Conservation (phyloP, 2,888 invertebrate species). For the Protophormia terraenovae region DNA sequence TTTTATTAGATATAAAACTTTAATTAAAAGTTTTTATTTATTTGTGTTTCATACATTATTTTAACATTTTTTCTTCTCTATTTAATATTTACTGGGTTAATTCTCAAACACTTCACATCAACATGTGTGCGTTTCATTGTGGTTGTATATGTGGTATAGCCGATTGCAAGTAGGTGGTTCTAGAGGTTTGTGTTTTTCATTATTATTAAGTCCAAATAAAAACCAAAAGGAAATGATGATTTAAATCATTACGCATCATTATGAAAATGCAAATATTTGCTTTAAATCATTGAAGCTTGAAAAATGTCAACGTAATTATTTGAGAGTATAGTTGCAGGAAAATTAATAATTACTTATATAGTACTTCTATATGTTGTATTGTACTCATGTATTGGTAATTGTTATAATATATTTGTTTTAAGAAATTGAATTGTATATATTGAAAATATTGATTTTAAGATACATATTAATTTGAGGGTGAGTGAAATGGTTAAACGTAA, state of each 20-base stretch:
- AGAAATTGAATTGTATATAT: too few relatives aligned
- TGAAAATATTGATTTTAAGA: too few relatives aligned
- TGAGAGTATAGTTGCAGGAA: too few relatives aligned
- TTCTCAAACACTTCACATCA: background rate
- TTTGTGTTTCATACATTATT: background rate
- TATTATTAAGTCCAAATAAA: background rate
- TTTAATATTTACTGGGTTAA: background rate
- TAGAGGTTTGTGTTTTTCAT: background rate
- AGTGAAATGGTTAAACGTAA: too few relatives aligned
- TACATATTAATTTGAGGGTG: too few relatives aligned
- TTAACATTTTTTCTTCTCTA: background rate
- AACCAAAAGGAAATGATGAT: background rate
- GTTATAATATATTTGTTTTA: too few relatives aligned
- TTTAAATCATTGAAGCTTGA: too few relatives aligned
- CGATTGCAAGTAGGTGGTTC: background rate
- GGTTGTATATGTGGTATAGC: background rate
- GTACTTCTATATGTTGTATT: too few relatives aligned
- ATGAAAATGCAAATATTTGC: constrained; percentile 12
- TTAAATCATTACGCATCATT: constrained; percentile 30
- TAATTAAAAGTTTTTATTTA: background rate
- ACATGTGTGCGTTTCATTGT: background rate
- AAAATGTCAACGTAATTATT: too few relatives aligned
- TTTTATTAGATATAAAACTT: too few relatives aligned
- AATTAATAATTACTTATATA: too few relatives aligned
- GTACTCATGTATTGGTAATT: too few relatives aligned